Percentiles rank a stretch among this genome's conserved stretches.
Evolutionary conservation across 2,113 vertebrate genomes (phyloP).

Genomic region (Pseudolaguvia tuberculata): DNA sequence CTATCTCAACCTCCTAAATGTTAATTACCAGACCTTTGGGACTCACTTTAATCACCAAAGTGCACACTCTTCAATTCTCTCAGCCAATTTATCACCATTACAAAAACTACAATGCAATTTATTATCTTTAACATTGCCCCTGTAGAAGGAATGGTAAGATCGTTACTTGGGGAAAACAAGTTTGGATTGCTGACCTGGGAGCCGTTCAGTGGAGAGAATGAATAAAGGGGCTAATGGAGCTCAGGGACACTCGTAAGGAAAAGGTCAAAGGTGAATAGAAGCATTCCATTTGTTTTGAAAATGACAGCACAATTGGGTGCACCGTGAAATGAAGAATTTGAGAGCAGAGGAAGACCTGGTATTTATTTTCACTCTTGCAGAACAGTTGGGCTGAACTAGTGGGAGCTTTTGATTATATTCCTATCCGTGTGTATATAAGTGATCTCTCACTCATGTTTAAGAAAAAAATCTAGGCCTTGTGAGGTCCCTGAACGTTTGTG

Average conservation of each 20-base stretch:
- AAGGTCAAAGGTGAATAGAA: constrained; percentile 41
- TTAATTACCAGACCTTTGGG: constrained; percentile 1
- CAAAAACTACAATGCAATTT: constrained; percentile 22
- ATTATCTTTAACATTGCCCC: constrained; percentile 9
- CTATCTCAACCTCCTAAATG: constrained; percentile 22
- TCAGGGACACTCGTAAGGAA: background rate
- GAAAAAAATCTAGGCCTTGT: background rate
- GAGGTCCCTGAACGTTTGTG: background rate
- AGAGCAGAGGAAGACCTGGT: background rate
- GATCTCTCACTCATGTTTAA: background rate
- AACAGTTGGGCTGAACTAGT: constrained; percentile 6
- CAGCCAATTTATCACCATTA: constrained; percentile 31
- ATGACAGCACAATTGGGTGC: constrained; percentile 5
- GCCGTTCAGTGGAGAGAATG: constrained; percentile 10
- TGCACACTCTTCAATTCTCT: constrained; percentile 22
- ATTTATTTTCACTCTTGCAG: background rate
- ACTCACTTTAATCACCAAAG: constrained; percentile 34
- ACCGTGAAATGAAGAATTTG: constrained; percentile 7
- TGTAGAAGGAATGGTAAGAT: background rate
- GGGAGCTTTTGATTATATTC: background rate
- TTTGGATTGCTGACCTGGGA: constrained; percentile 17
- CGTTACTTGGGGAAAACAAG: constrained; percentile 5
- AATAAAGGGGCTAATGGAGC: constrained; percentile 14
- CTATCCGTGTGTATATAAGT: background rate
- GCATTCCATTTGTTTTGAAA: constrained; percentile 31